Base-by-base conservation (phyloP, 2,113 vertebrate genomes). In the Smithornis capensis region DNA sequence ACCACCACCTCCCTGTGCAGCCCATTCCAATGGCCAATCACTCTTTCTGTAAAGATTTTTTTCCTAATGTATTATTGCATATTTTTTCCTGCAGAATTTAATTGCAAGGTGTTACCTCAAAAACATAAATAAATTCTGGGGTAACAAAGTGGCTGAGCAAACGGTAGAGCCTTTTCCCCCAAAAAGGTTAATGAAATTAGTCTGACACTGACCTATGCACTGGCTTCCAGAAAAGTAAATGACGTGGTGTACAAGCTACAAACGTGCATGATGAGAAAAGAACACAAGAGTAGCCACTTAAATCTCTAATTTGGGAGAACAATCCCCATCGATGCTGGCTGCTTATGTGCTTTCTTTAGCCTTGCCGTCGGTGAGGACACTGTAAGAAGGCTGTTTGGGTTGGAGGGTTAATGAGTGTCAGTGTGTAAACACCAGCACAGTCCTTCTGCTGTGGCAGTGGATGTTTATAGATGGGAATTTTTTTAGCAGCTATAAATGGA, bases 401-500 rank as follows among this genome's bases (percentile, higher is more conserved):
- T 90, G 1, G 38, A 68, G 65, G 45, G 95, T 96, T 95, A 96
- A 93, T 89, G 78, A 95, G 62, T 83, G 82, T 83, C 88, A 31
- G 47, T 53, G 56, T 75, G 86, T 74, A 74, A 92, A 81, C 50
- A 90, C n/a, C 6, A 6, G 37, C 23, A 55, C 64, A 40, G 78
- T 49, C 85, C 53, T 93, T 68, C 90, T 94, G 84, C 91, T 88
- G 79, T 84, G 79, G 74, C 87, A 62, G 44, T 35, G 24, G n/a
- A 73, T 88, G 90, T 86, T 91, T 67, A 81, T 49, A 70, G 73
- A 93, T 56, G 68, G n/a, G 71, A 89, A 79, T 82, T 93, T 92
- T 93, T 93, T 93, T 69, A 82, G 69, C 83, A 50, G 59, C 86
- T 97, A 87, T 96, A 95, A 96, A 93, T 4, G n/a, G 86, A 91